phyloP scores from a whole-genome alignment of 2,888 invertebrate species.

The Melinopterus prodromus region DNA sequence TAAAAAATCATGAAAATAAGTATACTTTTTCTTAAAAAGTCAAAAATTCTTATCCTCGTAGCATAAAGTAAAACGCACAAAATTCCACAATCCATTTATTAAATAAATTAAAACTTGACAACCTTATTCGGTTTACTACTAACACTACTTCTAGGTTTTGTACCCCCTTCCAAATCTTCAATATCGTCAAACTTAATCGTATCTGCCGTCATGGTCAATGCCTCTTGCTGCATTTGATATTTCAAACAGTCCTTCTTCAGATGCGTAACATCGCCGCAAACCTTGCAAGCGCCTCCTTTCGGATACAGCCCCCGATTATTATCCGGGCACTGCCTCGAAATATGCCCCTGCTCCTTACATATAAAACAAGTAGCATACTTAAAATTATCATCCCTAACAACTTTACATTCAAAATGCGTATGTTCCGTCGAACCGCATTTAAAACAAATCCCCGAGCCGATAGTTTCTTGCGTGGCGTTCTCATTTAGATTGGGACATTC shows the following conservation, averaged over 20 bases:
- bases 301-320: slow-evolving; percentile 89
- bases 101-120: slow-evolving; percentile 50
- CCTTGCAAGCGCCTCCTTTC: slow-evolving; percentile 81
- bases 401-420: slow-evolving; percentile 76
- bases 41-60: no score
- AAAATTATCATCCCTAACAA: slow-evolving; percentile 71
- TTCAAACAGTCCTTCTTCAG: slow-evolving; percentile 82
- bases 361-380: slow-evolving; percentile 90
- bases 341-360: slow-evolving; percentile 87
- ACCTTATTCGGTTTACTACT: slow-evolving; percentile 49
- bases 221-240: slow-evolving; percentile 52
- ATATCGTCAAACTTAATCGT: slow-evolving; percentile 52
- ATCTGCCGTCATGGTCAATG: slow-evolving; percentile 47
- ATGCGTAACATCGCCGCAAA: slow-evolving; percentile 88
- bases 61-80: background rate
- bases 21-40: no score
- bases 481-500: slow-evolving; percentile 79
- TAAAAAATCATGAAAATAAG: no score
- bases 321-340: slow-evolving; percentile 87
- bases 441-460: slow-evolving; percentile 78
- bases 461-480: slow-evolving; percentile 55
- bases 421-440: slow-evolving; percentile 93
- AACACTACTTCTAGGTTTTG: slow-evolving; percentile 26
- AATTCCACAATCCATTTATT: background rate
- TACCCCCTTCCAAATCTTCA: slow-evolving; percentile 49